phyloP scores from a whole-genome alignment of 2,113 vertebrate genomes.

The Lanius ludovicianus region DNA sequence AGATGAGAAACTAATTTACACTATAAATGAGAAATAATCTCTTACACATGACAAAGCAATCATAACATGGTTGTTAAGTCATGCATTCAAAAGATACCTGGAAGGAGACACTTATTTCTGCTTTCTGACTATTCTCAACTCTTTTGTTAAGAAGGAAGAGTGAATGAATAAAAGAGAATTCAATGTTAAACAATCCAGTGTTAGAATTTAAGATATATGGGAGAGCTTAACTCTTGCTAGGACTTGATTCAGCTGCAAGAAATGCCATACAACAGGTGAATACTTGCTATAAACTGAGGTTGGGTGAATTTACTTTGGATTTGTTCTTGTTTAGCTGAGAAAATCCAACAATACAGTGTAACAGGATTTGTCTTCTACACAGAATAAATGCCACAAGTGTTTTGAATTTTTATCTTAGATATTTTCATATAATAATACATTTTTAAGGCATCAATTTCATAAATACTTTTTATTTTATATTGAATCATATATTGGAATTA shows the following conservation, averaged over 20 bases:
- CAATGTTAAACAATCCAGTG: not conserved
- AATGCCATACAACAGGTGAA: not conserved
- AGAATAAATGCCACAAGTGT: not conserved
- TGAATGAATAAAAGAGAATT: not conserved
- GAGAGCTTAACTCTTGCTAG: not conserved
- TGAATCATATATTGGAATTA: not conserved
- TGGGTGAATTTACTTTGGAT: not conserved
- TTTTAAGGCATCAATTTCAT: not conserved
- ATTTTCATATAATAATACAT: not conserved
- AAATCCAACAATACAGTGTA: not conserved
- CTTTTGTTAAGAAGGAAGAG: not conserved
- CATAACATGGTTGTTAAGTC: not conserved
- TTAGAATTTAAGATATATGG: not conserved
- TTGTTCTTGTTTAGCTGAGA: not conserved
- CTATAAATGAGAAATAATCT: not conserved
- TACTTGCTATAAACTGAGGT: not conserved
- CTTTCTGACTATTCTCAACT: not conserved
- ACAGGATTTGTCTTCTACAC: not conserved
- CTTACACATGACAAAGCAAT: not conserved
- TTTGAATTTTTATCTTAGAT: not conserved
- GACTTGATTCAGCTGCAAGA: not conserved
- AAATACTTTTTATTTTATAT: not conserved
- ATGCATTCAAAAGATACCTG: not conserved
- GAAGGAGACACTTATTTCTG: not conserved
- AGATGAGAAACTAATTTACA: not conserved